Evolutionary conservation across 1,140 invertebrate genomes (phyloP).

Genomic region (Drosophila biarmipes): DNA sequence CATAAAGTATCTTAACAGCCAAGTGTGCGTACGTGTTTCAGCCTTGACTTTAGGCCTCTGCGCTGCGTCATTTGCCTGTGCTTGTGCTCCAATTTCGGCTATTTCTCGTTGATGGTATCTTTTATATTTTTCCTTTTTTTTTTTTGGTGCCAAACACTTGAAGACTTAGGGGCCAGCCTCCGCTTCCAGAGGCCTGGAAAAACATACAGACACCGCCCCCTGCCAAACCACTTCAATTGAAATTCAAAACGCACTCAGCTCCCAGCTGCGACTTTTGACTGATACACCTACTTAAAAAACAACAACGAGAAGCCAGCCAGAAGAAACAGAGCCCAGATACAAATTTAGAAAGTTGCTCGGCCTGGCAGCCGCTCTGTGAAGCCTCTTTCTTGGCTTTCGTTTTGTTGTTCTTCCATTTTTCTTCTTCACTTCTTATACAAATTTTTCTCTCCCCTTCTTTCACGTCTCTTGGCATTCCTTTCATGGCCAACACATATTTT

Average conservation of each 20-base stretch:
- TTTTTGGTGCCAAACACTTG: constrained; percentile 54
- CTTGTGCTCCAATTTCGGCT: constrained; percentile 64
- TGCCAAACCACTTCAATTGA: constrained; percentile 55
- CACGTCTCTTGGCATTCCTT: constrained; percentile 58
- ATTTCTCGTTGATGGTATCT: constrained; percentile 22
- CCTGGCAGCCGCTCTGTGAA: constrained; percentile 33
- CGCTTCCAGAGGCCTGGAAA: constrained; percentile 29
- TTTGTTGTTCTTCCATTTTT: constrained; percentile 53
- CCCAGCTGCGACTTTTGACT: constrained; percentile 68
- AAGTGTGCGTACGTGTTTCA: constrained; percentile 35
- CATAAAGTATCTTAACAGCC: constrained; percentile 56
- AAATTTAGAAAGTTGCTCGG: constrained; percentile 81
- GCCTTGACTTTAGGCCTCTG: constrained; percentile 63
- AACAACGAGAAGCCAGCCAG: constrained; percentile 17
- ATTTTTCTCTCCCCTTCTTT: constrained; percentile 45
- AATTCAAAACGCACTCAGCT: constrained; percentile 72
- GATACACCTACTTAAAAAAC: constrained; percentile 78
- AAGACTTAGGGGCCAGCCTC: constrained; percentile 44
- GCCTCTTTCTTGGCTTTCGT: constrained; percentile 71
- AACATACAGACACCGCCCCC: background rate
- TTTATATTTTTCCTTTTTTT: background rate
- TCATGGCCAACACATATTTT: constrained; percentile 47
- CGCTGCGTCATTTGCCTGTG: constrained; percentile 70
- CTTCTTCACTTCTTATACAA: constrained; percentile 16
- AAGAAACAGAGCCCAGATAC: constrained; percentile 20